Evolutionary conservation across 1,140 invertebrate genomes (phyloP), one percentile per base, ranked within the genome.

Genomic region (Sesamia nonagrioides): DNA sequence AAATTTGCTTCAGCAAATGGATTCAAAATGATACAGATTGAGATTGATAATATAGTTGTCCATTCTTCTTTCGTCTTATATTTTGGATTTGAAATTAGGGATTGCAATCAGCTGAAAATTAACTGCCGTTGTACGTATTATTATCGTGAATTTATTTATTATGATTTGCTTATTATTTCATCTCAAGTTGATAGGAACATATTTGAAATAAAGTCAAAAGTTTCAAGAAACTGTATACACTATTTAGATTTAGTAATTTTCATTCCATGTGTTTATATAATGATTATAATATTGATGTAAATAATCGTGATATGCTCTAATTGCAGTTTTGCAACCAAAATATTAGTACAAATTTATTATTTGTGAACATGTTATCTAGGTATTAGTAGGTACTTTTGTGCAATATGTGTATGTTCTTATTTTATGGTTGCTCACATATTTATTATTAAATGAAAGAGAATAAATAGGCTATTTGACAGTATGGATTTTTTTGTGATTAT

Each of bases 261-360:
- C 37, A 63, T 42, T 66, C 37, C 9, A 7, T 63, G 9, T 11
- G 42, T 58, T 66, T 21, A 42, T 18, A 6, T 42, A 18, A 18
- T n/a, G 40, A 35, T 40, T 63, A 40, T 9, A n/a, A 40, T 15
- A 63, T 37, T 63, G 15, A 9, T 56, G 11, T 11, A 50, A n/a
- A 3, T 60, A 11, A 35, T 35, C 33, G 33, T 35, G 13, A 35
- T 60, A 35, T 33, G 21, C 54, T 58, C 27, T 15, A 11, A 27
- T 11, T 66, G 61, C 61, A 66, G 61, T 45, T 63, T 56, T 66
- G 17, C 6, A 42, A 66, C 61, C 61, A 42, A 63, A 63, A 7
- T 17, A 37, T 21, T 18, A 66, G 61, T 66, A 66, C 61, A 66
- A 66, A 66, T 66, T 17, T 18, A 66, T 66, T 66, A 42, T 42